Evolutionary conservation across 2,797 vertebrate species (phyloP).

Genomic region (Esox lucius): DNA sequence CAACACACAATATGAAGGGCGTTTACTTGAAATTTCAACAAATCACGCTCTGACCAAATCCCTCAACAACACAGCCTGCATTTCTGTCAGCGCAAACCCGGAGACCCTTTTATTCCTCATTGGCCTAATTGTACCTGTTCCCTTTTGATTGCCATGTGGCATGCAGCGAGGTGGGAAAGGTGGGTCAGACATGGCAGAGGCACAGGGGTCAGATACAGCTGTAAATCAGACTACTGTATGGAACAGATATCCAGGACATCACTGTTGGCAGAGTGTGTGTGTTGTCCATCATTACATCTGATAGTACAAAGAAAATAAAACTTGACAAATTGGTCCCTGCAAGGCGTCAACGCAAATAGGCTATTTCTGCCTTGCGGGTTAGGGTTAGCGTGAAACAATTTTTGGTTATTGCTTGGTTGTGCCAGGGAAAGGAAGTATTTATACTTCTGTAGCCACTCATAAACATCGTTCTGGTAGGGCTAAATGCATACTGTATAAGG

Average conservation of each 20-base stretch:
- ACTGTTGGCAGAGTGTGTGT: neutral
- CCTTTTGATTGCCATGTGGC: slow-evolving; percentile 19
- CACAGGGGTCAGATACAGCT: slow-evolving; percentile 67
- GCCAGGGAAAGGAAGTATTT: slow-evolving; percentile 44
- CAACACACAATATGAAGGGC: neutral
- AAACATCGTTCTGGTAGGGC: no score
- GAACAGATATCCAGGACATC: no score
- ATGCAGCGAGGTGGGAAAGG: slow-evolving; percentile 54
- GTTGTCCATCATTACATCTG: neutral
- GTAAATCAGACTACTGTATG: slow-evolving; percentile 42
- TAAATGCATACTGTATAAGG: no score
- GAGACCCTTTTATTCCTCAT: slow-evolving; percentile 64
- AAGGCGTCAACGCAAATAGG: no score
- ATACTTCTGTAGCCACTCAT: no score
- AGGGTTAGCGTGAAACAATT: no score
- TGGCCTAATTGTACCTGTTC: slow-evolving; percentile 66
- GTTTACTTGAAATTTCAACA: neutral
- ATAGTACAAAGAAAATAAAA: no score
- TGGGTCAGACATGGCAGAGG: slow-evolving; percentile 61
- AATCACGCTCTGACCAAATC: neutral
- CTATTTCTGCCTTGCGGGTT: no score
- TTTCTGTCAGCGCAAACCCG: slow-evolving; percentile 15
- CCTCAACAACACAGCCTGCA: neutral
- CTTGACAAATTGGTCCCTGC: no score
- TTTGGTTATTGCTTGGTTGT: slow-evolving; percentile 8